These are phyloP conservation scores for Athalia rosae DNA, from an alignment of 2,888 invertebrate genomes.

Conservation along the genomic window DNA sequence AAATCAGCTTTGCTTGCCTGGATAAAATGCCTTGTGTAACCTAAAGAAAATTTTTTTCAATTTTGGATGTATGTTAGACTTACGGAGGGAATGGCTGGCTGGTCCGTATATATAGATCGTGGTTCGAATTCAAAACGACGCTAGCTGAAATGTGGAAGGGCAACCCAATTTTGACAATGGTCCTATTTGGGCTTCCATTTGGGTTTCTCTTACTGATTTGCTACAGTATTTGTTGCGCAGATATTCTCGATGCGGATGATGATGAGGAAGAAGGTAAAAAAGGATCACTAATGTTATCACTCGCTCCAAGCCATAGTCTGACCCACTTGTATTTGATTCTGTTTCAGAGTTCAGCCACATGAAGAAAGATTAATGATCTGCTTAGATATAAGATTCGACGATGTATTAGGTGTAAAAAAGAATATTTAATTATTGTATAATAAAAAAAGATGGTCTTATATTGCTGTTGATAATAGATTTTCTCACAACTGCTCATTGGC, in stretches of 20 bases:
- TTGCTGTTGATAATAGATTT: background rate
- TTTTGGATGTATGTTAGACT: constrained; percentile 70
- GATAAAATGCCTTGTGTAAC: background rate
- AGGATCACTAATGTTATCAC: constrained; percentile 14
- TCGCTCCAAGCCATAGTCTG: background rate
- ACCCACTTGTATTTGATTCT: background rate
- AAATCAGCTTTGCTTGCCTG: background rate
- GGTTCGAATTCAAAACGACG: constrained; percentile 89
- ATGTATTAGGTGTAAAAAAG: constrained; percentile 22
- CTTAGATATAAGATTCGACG: constrained; percentile 17
- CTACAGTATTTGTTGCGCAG: constrained; percentile 97
- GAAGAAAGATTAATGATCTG: constrained; percentile 66
- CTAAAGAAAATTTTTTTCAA: constrained; percentile 69
- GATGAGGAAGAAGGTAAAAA: constrained; percentile 79
- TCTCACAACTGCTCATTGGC: too few species aligned
- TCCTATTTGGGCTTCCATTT: constrained; percentile 95
- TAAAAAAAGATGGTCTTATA: constrained; percentile 10
- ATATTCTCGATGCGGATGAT: constrained; percentile 93
- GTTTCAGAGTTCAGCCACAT: constrained; percentile 66
- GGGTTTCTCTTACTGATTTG: constrained; percentile 95
- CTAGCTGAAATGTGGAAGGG: constrained; percentile 92
- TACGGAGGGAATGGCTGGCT: constrained; percentile 90
- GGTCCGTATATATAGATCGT: constrained; percentile 85
- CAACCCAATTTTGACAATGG: constrained; percentile 93
- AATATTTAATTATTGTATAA: constrained; percentile 41